Evolutionary conservation across 2,113 vertebrate genomes (phyloP).

Genomic region (Cairina moschata): DNA sequence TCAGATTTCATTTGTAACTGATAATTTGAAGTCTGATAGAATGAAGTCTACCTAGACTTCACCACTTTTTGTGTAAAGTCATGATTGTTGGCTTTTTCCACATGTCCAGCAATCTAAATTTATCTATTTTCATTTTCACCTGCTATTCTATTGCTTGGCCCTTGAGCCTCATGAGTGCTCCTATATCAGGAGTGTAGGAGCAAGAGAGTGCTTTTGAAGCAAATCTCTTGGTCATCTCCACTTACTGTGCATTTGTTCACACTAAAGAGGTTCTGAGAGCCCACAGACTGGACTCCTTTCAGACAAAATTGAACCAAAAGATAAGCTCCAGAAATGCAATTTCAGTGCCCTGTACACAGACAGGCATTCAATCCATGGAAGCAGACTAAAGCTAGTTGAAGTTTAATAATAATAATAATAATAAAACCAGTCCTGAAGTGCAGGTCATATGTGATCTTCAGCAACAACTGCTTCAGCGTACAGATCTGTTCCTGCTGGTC

Average conservation of each 20-base stretch:
- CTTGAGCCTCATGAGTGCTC: not conserved
- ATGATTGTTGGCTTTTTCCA: not conserved
- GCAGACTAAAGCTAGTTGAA: not conserved
- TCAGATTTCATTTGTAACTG: not conserved
- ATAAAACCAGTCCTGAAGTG: not conserved
- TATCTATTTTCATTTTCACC: not conserved
- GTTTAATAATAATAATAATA: not conserved
- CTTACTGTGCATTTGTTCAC: not conserved
- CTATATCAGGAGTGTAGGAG: not conserved
- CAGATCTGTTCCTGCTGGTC: not conserved
- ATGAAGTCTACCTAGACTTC: not conserved
- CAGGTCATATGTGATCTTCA: not conserved
- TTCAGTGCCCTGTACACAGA: not conserved
- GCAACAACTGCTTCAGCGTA: not conserved
- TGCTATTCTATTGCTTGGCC: not conserved
- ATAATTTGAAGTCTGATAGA: not conserved
- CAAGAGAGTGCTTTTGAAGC: not conserved
- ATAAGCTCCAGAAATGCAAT: not conserved
- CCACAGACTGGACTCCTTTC: not conserved
- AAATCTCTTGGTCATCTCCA: not conserved
- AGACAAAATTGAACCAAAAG: not conserved
- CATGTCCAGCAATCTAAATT: not conserved
- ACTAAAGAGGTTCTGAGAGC: not conserved
- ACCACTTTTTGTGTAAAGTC: not conserved
- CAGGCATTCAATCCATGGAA: not conserved